Evolutionary conservation across 2,113 vertebrate species (phyloP).

Genomic region (Illadopsis cleaveri): DNA sequence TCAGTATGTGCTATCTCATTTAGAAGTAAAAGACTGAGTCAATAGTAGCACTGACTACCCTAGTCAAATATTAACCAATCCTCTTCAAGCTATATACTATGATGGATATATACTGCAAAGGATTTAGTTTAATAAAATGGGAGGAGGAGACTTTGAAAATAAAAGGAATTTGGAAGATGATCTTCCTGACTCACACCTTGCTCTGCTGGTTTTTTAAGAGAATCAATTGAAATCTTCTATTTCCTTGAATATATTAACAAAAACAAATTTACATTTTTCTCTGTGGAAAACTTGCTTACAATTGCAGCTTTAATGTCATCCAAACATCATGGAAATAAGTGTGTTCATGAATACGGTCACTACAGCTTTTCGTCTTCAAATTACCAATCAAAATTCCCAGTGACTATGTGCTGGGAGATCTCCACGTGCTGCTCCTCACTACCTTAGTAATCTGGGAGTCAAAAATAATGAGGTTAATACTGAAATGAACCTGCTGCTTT

Average conservation of each 20-base stretch:
- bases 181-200: background rate
- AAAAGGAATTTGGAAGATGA: background rate
- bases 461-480: background rate
- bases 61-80: background rate
- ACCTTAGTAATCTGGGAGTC: background rate
- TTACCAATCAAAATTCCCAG: background rate
- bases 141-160: background rate
- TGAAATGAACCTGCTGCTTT: background rate
- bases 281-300: background rate
- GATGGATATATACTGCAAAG: background rate
- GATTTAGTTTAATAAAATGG: background rate
- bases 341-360: background rate
- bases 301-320: background rate
- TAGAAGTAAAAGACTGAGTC: background rate
- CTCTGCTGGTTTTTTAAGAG: background rate
- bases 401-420: background rate
- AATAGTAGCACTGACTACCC: background rate
- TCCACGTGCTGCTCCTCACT: accelerated
- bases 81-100: background rate
- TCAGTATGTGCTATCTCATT: background rate
- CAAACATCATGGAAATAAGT: background rate
- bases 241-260: background rate
- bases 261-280: background rate
- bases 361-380: background rate
- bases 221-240: background rate